A percentile compares a stretch with the other conserved stretches of the same genome.
These are phyloP conservation scores for Ibycter americanus DNA, from an alignment of 2,797 vertebrate genomes.

Conservation along the genomic window DNA sequence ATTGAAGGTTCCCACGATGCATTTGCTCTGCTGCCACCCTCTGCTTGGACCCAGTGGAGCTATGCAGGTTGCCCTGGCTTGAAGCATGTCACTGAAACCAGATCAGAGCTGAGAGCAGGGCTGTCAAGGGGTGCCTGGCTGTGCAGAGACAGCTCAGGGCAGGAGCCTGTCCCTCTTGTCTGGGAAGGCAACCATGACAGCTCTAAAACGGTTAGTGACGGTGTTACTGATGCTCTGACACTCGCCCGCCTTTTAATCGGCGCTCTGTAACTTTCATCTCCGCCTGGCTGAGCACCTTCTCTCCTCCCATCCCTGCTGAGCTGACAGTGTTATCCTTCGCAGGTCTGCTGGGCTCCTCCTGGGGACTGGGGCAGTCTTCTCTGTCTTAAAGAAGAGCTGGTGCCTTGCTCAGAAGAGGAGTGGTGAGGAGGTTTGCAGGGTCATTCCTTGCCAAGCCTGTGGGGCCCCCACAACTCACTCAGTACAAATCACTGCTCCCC, in stretches of 20 bases:
- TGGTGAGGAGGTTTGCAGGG: not conserved
- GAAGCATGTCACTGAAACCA: not conserved
- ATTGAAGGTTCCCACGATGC: not conserved
- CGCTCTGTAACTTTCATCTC: not conserved
- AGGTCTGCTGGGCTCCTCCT: not conserved
- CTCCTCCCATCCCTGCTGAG: not conserved
- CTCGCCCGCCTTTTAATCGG: conserved; percentile 45
- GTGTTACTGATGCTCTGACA: conserved; percentile 74
- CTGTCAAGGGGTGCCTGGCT: not conserved
- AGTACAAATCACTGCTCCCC: not conserved
- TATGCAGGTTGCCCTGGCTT: not conserved
- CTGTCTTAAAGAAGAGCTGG: not conserved
- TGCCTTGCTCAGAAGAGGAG: not conserved
- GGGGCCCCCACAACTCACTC: not conserved
- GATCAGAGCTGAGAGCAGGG: not conserved
- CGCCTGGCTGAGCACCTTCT: not conserved
- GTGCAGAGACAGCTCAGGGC: conserved; percentile 73
- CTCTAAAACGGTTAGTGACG: conserved; percentile 10
- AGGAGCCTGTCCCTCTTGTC: not conserved
- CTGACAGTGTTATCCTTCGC: not conserved
- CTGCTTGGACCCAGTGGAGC: not conserved
- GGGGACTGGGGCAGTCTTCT: not conserved
- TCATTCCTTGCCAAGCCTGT: not conserved
- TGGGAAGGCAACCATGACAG: conserved; percentile 22
- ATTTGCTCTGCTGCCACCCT: not conserved